Conservation (phyloP, 2,113 vertebrate genomes). For the Pedionomus torquatus region DNA sequence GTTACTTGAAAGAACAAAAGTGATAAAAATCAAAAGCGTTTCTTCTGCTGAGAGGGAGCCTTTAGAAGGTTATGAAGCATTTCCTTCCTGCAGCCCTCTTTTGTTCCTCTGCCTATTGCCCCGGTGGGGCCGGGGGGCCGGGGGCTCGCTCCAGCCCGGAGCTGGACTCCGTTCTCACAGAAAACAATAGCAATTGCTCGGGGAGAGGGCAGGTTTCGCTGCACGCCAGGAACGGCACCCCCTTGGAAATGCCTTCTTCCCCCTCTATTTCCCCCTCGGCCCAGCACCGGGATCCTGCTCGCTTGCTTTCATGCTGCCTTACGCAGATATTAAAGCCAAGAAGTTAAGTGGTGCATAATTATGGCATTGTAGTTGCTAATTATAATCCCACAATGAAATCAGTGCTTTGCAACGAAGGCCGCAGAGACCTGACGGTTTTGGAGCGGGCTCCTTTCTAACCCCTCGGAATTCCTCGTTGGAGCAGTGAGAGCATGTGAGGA, state of each 20-base stretch:
- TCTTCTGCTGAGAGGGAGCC: background rate
- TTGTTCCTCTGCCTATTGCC: background rate
- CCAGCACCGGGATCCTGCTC: slow-evolving; percentile 3
- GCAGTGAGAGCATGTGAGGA: background rate
- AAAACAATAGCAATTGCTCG: background rate
- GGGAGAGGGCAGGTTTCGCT: background rate
- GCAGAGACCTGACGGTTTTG: slow-evolving; percentile 12
- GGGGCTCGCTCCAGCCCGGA: background rate
- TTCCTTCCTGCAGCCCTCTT: slow-evolving; percentile 34
- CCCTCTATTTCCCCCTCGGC: background rate
- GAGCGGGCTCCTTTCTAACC: background rate
- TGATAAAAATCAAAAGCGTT: background rate
- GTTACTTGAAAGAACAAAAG: background rate
- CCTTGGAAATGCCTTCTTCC: background rate
- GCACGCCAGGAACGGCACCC: background rate
- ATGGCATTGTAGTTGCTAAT: slow-evolving; percentile 72
- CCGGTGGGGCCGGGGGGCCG: background rate
- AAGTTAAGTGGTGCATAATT: slow-evolving; percentile 71
- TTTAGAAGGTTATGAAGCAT: slow-evolving; percentile 1
- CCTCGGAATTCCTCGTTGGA: background rate
- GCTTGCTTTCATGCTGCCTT: slow-evolving; percentile 1
- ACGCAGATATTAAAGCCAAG: slow-evolving; percentile 58
- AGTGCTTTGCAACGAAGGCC: slow-evolving; percentile 39
- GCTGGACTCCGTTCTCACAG: background rate
- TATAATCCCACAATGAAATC: slow-evolving; percentile 73